Percentiles rank a stretch among this genome's conserved stretches.
phyloP scores from a whole-genome alignment of 2,797 vertebrate genomes.

The Sphenopsis melanotis region DNA sequence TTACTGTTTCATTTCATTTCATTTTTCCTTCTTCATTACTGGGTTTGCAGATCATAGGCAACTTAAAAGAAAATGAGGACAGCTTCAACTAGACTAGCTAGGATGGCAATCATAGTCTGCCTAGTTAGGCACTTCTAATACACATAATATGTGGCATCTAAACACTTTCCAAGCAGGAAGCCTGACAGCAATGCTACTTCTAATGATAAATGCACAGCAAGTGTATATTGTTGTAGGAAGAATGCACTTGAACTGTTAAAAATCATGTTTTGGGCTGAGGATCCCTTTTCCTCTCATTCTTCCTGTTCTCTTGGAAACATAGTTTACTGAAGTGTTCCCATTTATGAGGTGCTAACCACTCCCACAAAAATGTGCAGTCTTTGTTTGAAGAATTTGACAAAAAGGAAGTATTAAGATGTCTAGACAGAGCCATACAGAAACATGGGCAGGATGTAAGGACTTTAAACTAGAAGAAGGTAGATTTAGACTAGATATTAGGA shows the following conservation, averaged over 20 bases:
- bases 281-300: neutral
- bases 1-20: neutral
- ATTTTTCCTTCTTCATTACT: conserved; percentile 12
- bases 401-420: neutral
- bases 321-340: neutral
- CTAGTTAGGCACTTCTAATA: neutral
- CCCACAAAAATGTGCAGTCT: neutral
- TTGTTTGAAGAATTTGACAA: neutral
- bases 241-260: neutral
- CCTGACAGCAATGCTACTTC: neutral
- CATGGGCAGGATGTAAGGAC: neutral
- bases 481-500: neutral
- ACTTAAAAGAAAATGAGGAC: conserved; percentile 32
- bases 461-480: neutral
- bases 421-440: neutral
- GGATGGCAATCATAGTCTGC: neutral
- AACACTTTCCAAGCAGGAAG: neutral
- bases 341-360: neutral
- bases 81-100: neutral
- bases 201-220: neutral
- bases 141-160: neutral
- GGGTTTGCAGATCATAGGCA: conserved; percentile 9
- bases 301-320: neutral
- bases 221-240: neutral
- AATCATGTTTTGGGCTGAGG: neutral